A percentile compares a stretch with the other conserved stretches of the same genome.
These are phyloP conservation scores for Lepidurus packardi DNA, from an alignment of 1,140 invertebrate genomes.

Conservation along the genomic window DNA sequence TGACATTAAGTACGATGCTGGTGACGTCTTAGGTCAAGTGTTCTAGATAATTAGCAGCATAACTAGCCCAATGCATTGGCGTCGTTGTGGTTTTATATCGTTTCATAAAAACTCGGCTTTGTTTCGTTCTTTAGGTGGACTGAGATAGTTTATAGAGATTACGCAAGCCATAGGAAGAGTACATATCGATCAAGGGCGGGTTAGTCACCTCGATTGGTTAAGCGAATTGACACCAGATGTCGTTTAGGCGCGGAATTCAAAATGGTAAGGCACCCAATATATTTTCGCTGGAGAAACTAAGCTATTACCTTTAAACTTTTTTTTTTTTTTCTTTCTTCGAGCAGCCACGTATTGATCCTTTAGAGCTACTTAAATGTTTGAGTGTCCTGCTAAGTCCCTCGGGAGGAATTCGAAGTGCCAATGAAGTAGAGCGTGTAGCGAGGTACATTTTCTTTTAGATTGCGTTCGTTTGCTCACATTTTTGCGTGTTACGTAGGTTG, in stretches of 20 bases:
- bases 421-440: conserved; percentile 74
- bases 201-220: neutral
- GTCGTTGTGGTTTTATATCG: too few relatives aligned
- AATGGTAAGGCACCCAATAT: conserved; percentile 19
- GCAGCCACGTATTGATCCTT: conserved; percentile 83
- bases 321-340: conserved; percentile 36
- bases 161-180: neutral
- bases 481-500: conserved; percentile 59
- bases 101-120: too few relatives aligned
- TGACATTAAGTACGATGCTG: neutral
- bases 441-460: conserved; percentile 49
- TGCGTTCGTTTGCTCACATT: conserved; percentile 31
- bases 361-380: conserved; percentile 77
- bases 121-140: neutral
- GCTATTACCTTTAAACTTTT: conserved; percentile 8
- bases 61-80: too few relatives aligned
- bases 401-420: conserved; percentile 77
- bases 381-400: conserved; percentile 69
- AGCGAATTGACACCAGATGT: conserved; percentile 3
- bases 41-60: too few relatives aligned
- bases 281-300: neutral
- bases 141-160: neutral
- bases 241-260: neutral
- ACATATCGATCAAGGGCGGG: neutral
- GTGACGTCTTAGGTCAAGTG: too few relatives aligned